Conservation (phyloP, 2,888 invertebrate genomes). For the Brenthis daphne region DNA sequence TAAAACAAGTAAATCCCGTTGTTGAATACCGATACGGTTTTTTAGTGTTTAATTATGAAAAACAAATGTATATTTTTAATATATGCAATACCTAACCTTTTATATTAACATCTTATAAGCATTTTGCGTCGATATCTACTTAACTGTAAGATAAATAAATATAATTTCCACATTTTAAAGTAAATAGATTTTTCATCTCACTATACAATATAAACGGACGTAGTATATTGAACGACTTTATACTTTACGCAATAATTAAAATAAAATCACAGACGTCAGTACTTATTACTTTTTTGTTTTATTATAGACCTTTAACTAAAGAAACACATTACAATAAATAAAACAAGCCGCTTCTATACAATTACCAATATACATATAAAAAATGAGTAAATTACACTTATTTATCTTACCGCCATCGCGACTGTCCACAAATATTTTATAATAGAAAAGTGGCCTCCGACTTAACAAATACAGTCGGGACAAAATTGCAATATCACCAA, state of each 20-base stretch:
- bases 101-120: too few species aligned
- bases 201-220: neutral
- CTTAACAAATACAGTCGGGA: slow-evolving; percentile 39
- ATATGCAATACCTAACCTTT: too few species aligned
- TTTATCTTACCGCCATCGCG: slow-evolving; percentile 27
- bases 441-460: neutral
- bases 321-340: slow-evolving; percentile 1
- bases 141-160: slow-evolving; percentile 13
- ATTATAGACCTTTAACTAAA: neutral
- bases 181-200: neutral
- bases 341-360: neutral
- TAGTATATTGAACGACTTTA: neutral
- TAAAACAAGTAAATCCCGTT: too few species aligned
- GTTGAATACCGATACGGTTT: too few species aligned
- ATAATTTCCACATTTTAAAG: slow-evolving; percentile 8
- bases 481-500: slow-evolving; percentile 65
- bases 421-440: neutral
- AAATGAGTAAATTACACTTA: slow-evolving; percentile 25
- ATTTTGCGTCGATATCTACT: too few species aligned
- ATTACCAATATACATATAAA: slow-evolving; percentile 5
- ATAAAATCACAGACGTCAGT: slow-evolving; percentile 3
- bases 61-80: too few species aligned
- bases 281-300: neutral
- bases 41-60: too few species aligned
- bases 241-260: neutral